Evolutionary conservation across 2,797 vertebrate genomes (phyloP), one percentile per base, ranked within the genome.

Genomic region (Microctenopoma lineatum): DNA sequence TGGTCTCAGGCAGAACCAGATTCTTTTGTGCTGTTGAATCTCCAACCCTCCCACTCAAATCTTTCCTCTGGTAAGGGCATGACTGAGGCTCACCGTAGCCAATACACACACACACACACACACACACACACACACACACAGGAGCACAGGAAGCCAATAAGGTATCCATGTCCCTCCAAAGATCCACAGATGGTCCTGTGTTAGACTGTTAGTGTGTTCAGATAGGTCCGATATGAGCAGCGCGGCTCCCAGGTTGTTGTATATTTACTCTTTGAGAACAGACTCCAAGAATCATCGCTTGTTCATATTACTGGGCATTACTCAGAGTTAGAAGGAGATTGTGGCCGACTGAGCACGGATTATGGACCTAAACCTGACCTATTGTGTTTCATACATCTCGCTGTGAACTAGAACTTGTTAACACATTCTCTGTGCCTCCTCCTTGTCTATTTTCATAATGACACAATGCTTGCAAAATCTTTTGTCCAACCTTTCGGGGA

Each of bases 121-220:
- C 81, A 61, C 67, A 65, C 69, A 29, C 72, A 79, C 78, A 81
- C 81, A 61, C 67, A 65, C 69, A 29, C 72, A 79, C 78, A 81
- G 80, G 59, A 65, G 63, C 66, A 63, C 27, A 63, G 45, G 74
- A 76, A 81, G 73, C 76, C 70, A 85, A 66, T 74, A 62, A 84
- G 77, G 72, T 73, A 71, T 82, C 58, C 0, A 3, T 76, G 82
- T 78, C 73, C 73, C 76, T 53, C 64, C 74, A 84, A 38, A 66
- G 58, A 73, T 56, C 69, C 81, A 83, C 87, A 88, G 63, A 87
- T 75, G 77, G 71, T 80, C 57, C 80, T 72, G 70, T 80, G 79
- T 87, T 71, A 0, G 57, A 80, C 64, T 78, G 80, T 77, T 84
- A 78, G 76, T 80, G 76, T 85, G 68, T 78, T 80, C 73, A 83